Percentiles rank a stretch among this genome's conserved stretches.
Evolutionary conservation across 2,888 invertebrate species (phyloP).

Genomic region (Synanthedon vespiformis): DNA sequence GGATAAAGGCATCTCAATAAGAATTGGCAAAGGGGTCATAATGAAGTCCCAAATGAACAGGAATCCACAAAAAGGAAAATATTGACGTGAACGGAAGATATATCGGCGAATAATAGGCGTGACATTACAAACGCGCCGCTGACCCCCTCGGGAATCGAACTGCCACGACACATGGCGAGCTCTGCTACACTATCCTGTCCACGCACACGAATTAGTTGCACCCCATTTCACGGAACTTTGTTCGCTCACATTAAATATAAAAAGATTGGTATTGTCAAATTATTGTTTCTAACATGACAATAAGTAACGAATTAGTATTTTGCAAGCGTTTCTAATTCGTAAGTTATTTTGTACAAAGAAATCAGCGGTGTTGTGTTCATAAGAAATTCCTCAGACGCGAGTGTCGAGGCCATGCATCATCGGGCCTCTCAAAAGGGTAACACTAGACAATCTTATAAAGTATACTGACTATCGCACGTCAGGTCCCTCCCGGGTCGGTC

Average conservation of each 20-base stretch:
- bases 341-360: no score
- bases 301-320: no score
- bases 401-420: slow-evolving; percentile 31
- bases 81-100: slow-evolving; percentile 57
- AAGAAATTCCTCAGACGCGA: no score
- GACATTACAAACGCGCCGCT: slow-evolving; percentile 47
- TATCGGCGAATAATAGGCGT: slow-evolving; percentile 66
- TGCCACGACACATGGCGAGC: slow-evolving; percentile 52
- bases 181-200: slow-evolving; percentile 27
- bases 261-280: background rate
- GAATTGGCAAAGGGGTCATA: slow-evolving; percentile 15
- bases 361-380: no score
- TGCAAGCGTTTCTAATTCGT: no score
- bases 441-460: slow-evolving; percentile 56
- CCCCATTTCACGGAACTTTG: slow-evolving; percentile 65
- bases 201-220: slow-evolving; percentile 49
- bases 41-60: slow-evolving; percentile 46
- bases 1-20: background rate
- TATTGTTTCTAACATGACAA: no score
- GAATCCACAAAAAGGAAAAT: slow-evolving; percentile 52
- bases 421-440: slow-evolving; percentile 19
- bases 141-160: slow-evolving; percentile 59
- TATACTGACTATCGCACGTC: slow-evolving; percentile 47
- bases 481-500: slow-evolving; percentile 45
- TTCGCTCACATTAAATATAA: slow-evolving; percentile 19